Base-by-base conservation (phyloP, 1,140 invertebrate species). In the Neotoxoptera formosana region DNA sequence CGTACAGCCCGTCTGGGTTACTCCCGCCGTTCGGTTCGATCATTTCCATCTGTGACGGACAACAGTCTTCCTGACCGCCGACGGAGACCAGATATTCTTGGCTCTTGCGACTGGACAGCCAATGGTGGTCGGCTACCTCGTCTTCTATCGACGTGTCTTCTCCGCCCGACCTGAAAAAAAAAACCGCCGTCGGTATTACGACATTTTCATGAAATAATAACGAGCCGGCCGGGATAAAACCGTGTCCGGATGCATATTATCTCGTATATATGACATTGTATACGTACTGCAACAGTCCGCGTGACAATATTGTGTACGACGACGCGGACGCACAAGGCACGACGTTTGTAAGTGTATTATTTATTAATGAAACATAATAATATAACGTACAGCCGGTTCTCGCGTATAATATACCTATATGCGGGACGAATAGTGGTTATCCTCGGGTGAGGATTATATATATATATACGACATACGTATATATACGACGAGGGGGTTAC, bases 21-120 rank as follows among this genome's bases (percentile, higher is more conserved):
- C 96, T 96, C 94, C 98, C 98, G 83, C 97, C 97, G 93, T 96
- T 95, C 48, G 97, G 98, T 95, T 97, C 96, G 90, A 97, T 96
- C 96, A 97, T 97, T 95, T 98, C 97, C 94, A 96, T 95, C 30
- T 97, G 96, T 47, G 97, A 96, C 41, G 98, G 98, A 95, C 98
- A 98, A 95, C 98, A 98, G 94, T 98, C 97, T 76, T 97, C 96
- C 41, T 96, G 95, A 47, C 95, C 95, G 94, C 96, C 96, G 53
- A 95, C 94, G 89, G 81, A 36, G 21, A 84, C n/a, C 21, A 93
- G 36, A 51, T 93, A 96, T 96, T 88, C 95, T 95, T 87, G 95
- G 96, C 95, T 97, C 97, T 93, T 95, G 95, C 93, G 91, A 84
- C 91, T 84, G 30, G 91, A 86, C 34, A 93, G 36, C 96, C 91